Evolutionary conservation across 2,797 vertebrate species (phyloP).

Genomic region (Morelia viridis): DNA sequence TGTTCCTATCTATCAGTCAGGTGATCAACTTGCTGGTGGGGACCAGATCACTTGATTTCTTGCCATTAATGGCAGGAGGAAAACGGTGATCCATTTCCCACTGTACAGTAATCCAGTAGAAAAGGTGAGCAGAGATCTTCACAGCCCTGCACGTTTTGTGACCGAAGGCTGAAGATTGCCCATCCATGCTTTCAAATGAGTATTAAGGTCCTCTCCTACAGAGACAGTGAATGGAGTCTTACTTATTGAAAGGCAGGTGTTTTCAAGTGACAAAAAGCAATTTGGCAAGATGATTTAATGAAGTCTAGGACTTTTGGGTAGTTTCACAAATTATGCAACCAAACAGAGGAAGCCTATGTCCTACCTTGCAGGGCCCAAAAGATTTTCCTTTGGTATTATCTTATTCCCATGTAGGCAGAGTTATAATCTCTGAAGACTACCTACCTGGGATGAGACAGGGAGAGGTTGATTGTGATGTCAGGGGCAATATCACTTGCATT

Average conservation of each 20-base stretch:
- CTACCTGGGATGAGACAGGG: conserved; percentile 4
- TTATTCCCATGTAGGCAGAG: conserved; percentile 16
- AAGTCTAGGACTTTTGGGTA: neutral
- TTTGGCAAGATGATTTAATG: neutral
- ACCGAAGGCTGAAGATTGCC: neutral
- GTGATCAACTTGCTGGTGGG: neutral
- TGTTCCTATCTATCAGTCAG: neutral
- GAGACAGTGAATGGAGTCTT: neutral
- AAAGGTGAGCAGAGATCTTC: neutral
- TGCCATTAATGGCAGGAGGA: neutral
- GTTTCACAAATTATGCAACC: neutral
- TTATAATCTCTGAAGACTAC: neutral
- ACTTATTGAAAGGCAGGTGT: neutral
- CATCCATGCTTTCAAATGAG: neutral
- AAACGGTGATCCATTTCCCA: neutral
- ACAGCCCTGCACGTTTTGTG: neutral
- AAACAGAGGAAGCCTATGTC: neutral
- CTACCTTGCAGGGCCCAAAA: conserved; percentile 16
- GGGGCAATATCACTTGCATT: neutral
- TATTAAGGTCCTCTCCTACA: neutral
- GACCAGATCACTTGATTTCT: neutral
- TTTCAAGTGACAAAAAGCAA: neutral
- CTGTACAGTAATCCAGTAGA: neutral
- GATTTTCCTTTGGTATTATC: conserved; percentile 10
- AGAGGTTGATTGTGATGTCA: conserved; percentile 33